phyloP scores from a whole-genome alignment of 2,888 invertebrate genomes.

The Sialis fuliginosa region DNA sequence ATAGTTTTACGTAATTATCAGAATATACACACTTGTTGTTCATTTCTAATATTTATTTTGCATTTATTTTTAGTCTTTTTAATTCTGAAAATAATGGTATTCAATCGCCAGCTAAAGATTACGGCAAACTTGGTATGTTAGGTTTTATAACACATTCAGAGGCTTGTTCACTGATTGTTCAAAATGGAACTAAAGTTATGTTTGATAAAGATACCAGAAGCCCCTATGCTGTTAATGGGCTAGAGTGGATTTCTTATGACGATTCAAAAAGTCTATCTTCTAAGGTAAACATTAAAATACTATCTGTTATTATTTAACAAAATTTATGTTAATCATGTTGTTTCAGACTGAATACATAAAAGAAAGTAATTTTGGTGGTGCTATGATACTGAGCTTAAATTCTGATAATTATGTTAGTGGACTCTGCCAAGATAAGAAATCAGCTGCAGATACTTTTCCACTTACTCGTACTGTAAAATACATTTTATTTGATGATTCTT shows the following conservation, averaged over 20 bases:
- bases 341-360: conserved; percentile 40
- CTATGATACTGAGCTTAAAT: conserved; percentile 71
- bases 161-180: conserved; percentile 45
- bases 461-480: conserved; percentile 22
- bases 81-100: conserved; percentile 47
- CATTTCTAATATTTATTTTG: not conserved
- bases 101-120: conserved; percentile 50
- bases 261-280: conserved; percentile 46
- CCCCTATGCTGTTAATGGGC: conserved; percentile 50
- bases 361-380: conserved; percentile 49
- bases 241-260: conserved; percentile 76
- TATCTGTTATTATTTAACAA: not conserved
- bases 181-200: conserved; percentile 31
- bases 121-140: conserved; percentile 42
- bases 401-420: conserved; percentile 51
- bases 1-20: conserved; percentile 42
- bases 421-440: conserved; percentile 24
- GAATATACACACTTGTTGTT: not conserved
- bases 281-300: conserved; percentile 32
- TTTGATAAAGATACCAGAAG: conserved; percentile 55
- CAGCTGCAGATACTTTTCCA: conserved; percentile 21
- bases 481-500: conserved; percentile 15
- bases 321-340: conserved; percentile 4
- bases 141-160: conserved; percentile 58
- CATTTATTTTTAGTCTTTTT: conserved; percentile 30